Conservation (phyloP, 2,113 vertebrate genomes). For the Recurvirostra avosetta region DNA sequence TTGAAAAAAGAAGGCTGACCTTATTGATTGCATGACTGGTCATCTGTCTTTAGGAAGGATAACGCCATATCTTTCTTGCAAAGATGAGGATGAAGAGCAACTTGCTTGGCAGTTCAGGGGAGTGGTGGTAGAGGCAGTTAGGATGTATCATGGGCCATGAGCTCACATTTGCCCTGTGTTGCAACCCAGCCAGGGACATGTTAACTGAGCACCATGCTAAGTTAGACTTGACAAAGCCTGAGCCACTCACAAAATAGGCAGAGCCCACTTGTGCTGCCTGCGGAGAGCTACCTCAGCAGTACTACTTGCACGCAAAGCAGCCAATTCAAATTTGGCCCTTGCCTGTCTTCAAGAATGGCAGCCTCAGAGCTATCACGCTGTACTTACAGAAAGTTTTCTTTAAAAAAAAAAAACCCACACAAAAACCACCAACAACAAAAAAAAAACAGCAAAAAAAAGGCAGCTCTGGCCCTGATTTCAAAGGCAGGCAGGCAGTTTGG, state of each 20-base stretch:
- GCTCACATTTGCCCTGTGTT: rapidly evolving
- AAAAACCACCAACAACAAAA: too few relatives aligned
- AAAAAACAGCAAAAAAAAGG: neutral
- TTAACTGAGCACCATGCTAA: neutral
- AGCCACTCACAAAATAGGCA: neutral
- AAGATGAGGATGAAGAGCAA: neutral
- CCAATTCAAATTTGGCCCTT: neutral
- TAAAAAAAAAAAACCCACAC: neutral
- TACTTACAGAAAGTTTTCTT: neutral
- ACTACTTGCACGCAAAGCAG: neutral
- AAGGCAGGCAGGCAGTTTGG: neutral
- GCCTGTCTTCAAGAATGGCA: neutral
- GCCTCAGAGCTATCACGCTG: neutral
- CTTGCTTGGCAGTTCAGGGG: neutral
- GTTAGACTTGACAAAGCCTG: neutral
- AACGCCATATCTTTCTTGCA: rapidly evolving
- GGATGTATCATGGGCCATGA: rapidly evolving
- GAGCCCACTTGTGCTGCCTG: neutral
- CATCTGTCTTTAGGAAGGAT: neutral
- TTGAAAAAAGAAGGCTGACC: neutral
- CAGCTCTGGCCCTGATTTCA: neutral
- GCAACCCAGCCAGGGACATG: neutral
- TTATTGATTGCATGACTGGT: neutral
- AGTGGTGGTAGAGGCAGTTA: neutral
- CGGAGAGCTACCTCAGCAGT: neutral